Conservation (phyloP, 2,113 vertebrate genomes). For the Gallinago media region DNA sequence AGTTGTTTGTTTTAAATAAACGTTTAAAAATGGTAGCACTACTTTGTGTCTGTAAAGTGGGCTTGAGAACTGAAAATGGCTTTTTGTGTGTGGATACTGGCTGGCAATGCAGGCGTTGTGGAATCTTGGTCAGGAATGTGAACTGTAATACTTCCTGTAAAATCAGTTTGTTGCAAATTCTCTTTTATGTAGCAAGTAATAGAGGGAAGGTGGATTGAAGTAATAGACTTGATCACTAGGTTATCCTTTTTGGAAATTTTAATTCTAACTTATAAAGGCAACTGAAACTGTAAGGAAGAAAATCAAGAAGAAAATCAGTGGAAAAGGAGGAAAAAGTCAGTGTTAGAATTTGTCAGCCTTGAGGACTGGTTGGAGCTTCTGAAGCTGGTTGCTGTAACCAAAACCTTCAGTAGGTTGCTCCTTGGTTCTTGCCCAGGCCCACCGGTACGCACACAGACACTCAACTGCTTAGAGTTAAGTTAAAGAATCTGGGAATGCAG, state of each 20-base stretch:
- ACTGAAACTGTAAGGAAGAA: background rate
- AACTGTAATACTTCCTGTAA: rapidly evolving
- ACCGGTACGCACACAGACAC: no score
- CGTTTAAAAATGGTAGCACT: rapidly evolving
- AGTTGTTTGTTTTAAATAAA: background rate
- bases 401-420: background rate
- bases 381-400: background rate
- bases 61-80: background rate
- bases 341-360: background rate
- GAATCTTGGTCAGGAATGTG: background rate
- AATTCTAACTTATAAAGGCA: background rate
- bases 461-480: background rate
- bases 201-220: background rate
- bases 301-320: background rate
- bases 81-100: background rate
- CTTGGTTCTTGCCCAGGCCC: background rate
- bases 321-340: background rate
- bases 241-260: background rate
- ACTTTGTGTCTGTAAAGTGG: background rate
- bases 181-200: background rate
- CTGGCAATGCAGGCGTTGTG: background rate
- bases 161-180: background rate
- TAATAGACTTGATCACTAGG: background rate
- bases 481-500: background rate
- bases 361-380: background rate